Evolutionary conservation across 1,140 invertebrate genomes (phyloP).

Genomic region (Euura saliciscinereae): DNA sequence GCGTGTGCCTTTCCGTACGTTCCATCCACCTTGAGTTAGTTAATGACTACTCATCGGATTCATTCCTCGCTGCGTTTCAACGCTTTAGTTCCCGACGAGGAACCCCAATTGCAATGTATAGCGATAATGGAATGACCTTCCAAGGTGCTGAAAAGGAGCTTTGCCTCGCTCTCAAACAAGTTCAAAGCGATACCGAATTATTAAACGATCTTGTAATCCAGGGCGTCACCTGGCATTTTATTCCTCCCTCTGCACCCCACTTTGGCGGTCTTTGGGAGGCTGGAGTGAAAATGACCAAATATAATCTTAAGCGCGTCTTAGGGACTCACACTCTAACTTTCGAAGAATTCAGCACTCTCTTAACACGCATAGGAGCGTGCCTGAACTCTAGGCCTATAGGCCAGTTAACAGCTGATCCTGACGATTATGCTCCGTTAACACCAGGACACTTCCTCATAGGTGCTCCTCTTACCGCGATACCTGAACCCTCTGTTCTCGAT

Average conservation of each 20-base stretch:
- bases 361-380: conserved; percentile 15
- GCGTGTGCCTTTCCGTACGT: conserved; percentile 31
- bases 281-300: conserved; percentile 1
- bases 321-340: not conserved
- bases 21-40: conserved; percentile 24
- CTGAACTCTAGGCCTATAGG: conserved; percentile 8
- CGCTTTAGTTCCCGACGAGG: conserved; percentile 33
- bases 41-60: conserved; percentile 36
- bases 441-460: conserved; percentile 25
- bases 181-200: not conserved
- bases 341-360: conserved; percentile 14
- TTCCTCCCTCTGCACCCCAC: too few species aligned
- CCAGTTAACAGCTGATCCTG: too few species aligned
- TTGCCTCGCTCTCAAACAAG: not conserved
- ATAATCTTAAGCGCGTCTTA: conserved; percentile 8
- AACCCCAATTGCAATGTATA: conserved; percentile 13
- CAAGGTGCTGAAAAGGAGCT: conserved; percentile 3
- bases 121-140: conserved; percentile 28
- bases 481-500: conserved; percentile 20
- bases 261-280: too few species aligned
- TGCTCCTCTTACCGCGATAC: conserved; percentile 13
- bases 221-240: not conserved
- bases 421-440: conserved; percentile 17
- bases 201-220: not conserved
- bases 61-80: conserved; percentile 33